Evolutionary conservation across 2,113 vertebrate species (phyloP).

Genomic region (Tilapia sparmanii): DNA sequence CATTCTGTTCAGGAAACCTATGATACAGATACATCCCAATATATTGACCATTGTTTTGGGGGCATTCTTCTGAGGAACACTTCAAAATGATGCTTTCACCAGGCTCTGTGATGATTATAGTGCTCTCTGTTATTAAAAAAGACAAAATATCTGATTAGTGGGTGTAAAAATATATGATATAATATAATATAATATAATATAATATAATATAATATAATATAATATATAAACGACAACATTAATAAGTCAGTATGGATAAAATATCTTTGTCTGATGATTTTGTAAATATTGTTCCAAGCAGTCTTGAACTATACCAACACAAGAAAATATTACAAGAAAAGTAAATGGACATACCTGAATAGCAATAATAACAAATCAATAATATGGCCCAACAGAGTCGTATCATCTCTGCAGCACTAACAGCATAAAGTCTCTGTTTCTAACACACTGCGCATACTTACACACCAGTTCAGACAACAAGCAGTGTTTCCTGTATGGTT

Average conservation of each 20-base stretch:
- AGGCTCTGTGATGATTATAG: accelerated
- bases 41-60: accelerated
- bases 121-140: neutral
- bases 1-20: accelerated
- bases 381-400: neutral
- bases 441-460: neutral
- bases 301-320: neutral
- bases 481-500: neutral
- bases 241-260: neutral
- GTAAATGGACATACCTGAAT: neutral
- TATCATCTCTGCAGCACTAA: neutral
- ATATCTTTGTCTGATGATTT: neutral
- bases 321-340: neutral
- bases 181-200: neutral
- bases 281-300: neutral
- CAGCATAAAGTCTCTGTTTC: neutral
- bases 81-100: neutral
- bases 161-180: neutral
- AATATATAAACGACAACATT: neutral
- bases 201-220: neutral
- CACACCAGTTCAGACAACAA: neutral
- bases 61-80: neutral
- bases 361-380: neutral
- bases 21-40: conserved; percentile 5
- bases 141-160: neutral